These are phyloP conservation scores for Eurytoma adleriae DNA, from an alignment of 2,888 invertebrate genomes.

Conservation along the genomic window DNA sequence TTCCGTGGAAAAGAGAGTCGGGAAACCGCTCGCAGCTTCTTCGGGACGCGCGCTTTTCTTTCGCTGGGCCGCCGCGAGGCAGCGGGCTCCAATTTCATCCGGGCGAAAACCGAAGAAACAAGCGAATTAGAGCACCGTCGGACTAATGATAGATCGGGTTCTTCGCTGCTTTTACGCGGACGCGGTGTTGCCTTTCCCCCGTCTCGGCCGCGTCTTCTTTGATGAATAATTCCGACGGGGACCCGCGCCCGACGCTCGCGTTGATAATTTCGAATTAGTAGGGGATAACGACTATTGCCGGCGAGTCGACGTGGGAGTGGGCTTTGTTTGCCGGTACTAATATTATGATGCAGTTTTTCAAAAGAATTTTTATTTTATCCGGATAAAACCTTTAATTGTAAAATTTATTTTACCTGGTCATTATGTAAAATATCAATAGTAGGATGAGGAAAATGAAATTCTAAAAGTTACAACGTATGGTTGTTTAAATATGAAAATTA, in stretches of 20 bases:
- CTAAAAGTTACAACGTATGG: no score
- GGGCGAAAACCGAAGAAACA: constrained; percentile 75
- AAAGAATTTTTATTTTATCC: no score
- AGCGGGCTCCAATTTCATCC: constrained; percentile 66
- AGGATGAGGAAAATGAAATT: no score
- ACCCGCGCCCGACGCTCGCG: not conserved
- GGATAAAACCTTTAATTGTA: no score
- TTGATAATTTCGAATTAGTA: no score
- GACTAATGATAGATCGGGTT: constrained; percentile 73
- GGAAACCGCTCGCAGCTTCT: not conserved
- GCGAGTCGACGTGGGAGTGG: not conserved
- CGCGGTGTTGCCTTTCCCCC: constrained; percentile 44
- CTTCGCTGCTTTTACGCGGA: constrained; percentile 44
- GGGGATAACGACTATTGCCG: not conserved
- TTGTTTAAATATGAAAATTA: no score
- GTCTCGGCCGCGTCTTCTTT: constrained; percentile 53
- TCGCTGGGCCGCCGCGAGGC: constrained; percentile 36
- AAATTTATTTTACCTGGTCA: no score
- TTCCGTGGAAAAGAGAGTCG: constrained; percentile 62
- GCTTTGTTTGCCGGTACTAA: not conserved
- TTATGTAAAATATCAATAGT: no score
- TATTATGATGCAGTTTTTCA: no score
- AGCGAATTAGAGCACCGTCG: constrained; percentile 70
- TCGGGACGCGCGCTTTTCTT: constrained; percentile 40
- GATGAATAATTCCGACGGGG: constrained; percentile 60